Base-by-base conservation (phyloP, 2,888 invertebrate genomes). In the Xylocampa areola region DNA sequence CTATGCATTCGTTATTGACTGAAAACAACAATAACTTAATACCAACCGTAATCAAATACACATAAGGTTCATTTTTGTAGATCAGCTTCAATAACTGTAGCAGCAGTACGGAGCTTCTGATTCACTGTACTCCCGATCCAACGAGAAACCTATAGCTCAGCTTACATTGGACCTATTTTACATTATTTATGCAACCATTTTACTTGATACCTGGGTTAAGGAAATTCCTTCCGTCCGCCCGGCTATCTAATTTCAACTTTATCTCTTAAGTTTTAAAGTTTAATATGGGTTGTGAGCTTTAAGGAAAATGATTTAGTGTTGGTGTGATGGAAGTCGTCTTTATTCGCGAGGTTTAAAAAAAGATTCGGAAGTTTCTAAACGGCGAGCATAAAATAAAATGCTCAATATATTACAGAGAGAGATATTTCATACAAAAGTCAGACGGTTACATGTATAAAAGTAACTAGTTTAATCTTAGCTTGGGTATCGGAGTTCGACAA, bases 161-260 rank as follows among this genome's bases (percentile, higher is more conserved):
- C 7, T 32, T 51, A 63, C 21, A 54, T 11, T 53, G 52, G 70
- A 44, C 11, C 10, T 11, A 17, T 48, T 60, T 35, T 3, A 16
- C 10, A 37, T 70, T 58, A 58, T 52, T 47, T 44, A 60, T 43
- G 5, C 1, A 35, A 48, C 60, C 57, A 50, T 55, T 50, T 47
- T 58, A 51, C 16, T 35, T 37, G 57, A 70, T 39, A 54, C 53
- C 39, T 48, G 35, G 50, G 35, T 57, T 52, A 55, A 57, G 37
- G 43, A 35, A 55, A 72, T 52, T 62, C 59, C 49, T 57, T 54
- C 36, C 40, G 30, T 55, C 53, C 41, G 36, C 45, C 36, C 10
- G 5, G 7, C 11, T 5, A 17, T 7, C 4, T 10, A 53, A 23
- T 54, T 57, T 50, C n/a, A 29, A 32, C 60, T n/a, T 47, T 68